Base-by-base conservation (phyloP, 1,140 invertebrate genomes). In the Bombus haemorrhoidalis region DNA sequence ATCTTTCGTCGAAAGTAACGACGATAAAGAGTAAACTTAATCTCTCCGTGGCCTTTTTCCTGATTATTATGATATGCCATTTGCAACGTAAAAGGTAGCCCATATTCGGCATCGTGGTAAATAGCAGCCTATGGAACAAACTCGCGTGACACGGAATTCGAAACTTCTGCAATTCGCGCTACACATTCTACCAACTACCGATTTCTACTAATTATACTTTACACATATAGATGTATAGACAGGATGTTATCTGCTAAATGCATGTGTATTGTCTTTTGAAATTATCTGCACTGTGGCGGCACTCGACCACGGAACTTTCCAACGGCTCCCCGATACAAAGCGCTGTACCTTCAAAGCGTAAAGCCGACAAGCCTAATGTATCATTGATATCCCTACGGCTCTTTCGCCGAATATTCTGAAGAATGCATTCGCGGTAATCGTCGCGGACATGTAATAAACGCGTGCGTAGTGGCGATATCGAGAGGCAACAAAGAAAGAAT, bases 1-100 rank as follows among this genome's bases (percentile, higher is more conserved):
- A 62, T 62, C 74, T 76, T 76, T 62, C 53, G 53, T 25, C 12
- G 74, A n/a, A 59, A 76, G 57, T 76, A 76, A 76, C 57, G 74
- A 28, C 74, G 34, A 39, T 57, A 39, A 28, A 76, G 57, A 62
- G 34, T 15, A 62, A 57, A 57, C 74, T 76, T 62, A 76, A 76
- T 39, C 39, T 18, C 74, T 62, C 37, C 74, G 28, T 39, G 34
- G 34, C n/a, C 25, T 39, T 76, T 43, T 62, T 76, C 25, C 22
- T 57, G 53, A 76, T 76, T 76, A 76, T 62, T 59, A 76, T 76
- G 62, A 76, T 76, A 57, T 18, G 37, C 25, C 37, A 62, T 76
- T 76, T 76, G 37, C 12, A 62, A 59, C 37, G 53, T 39, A 39
- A 76, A 76, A 62, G 34, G 74, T 34, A 5, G n/a, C 25, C 15